Percentiles rank a stretch among this genome's conserved stretches.
These are phyloP conservation scores for Trachops cirrhosus DNA, from an alignment of 2,797 vertebrate genomes.

Conservation along the genomic window DNA sequence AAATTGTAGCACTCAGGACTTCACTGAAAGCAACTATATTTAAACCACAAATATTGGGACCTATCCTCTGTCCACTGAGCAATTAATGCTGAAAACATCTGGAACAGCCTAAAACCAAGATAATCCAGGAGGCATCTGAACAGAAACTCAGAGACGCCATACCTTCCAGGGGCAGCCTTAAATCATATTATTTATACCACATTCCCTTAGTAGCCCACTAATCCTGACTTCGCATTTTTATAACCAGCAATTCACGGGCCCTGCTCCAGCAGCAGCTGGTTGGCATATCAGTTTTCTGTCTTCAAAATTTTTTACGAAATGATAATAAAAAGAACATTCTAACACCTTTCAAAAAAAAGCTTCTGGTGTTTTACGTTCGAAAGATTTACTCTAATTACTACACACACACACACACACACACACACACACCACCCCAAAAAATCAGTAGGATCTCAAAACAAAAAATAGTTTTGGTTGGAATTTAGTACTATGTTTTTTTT, in stretches of 20 bases:
- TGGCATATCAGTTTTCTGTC: constrained; percentile 64
- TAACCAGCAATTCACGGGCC: constrained; percentile 75
- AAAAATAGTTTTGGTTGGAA: constrained; percentile 55
- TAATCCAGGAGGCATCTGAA: constrained; percentile 50
- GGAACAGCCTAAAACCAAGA: constrained; percentile 63
- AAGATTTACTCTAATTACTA: constrained; percentile 35
- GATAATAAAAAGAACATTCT: constrained; percentile 23
- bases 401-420: constrained; percentile 38
- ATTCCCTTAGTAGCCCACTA: constrained; percentile 71
- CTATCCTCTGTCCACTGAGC: constrained; percentile 50
- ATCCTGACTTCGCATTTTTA: constrained; percentile 67
- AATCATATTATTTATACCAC: constrained; percentile 46
- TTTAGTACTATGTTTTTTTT: constrained; percentile 20
- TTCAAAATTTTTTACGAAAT: constrained; percentile 66
- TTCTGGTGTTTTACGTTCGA: not conserved
- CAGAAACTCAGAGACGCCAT: constrained; percentile 25
- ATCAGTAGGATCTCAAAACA: constrained; percentile 47
- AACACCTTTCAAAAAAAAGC: not conserved
- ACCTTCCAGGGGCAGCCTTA: constrained; percentile 36
- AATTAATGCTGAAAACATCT: constrained; percentile 76
- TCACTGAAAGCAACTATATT: constrained; percentile 61
- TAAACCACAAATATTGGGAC: constrained; percentile 68
- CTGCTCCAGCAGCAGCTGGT: constrained; percentile 63
- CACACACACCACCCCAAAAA: not conserved
- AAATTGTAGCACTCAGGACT: constrained; percentile 61